phyloP scores from a whole-genome alignment of 2,888 invertebrate genomes.

The Amphimallon solstitiale region DNA sequence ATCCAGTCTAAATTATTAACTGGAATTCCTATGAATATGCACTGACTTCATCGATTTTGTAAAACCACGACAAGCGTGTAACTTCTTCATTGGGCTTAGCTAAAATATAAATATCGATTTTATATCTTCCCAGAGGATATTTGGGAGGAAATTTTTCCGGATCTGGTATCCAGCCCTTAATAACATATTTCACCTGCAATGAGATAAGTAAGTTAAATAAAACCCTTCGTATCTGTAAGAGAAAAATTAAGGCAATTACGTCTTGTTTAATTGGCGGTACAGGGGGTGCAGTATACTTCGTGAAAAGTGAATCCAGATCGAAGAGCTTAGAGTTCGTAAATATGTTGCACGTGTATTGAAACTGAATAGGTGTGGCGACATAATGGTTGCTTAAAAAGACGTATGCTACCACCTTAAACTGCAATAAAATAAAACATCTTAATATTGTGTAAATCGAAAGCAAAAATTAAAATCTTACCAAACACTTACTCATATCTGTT shows the following conservation, averaged over 20 bases:
- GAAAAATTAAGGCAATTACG: not conserved
- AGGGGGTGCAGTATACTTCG: not conserved
- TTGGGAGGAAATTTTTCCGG: not conserved
- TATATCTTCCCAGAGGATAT: not conserved
- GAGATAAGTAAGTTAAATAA: too few relatives aligned
- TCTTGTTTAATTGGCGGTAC: not conserved
- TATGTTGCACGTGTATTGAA: not conserved
- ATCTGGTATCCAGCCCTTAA: not conserved
- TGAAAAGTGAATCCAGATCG: not conserved
- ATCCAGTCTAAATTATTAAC: too few relatives aligned
- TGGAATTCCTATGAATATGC: not conserved
- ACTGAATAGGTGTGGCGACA: not conserved
- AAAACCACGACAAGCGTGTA: not conserved
- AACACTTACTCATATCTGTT: not conserved
- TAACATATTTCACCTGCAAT: not conserved
- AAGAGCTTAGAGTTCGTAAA: not conserved
- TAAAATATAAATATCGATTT: not conserved
- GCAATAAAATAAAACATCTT: not conserved
- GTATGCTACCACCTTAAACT: not conserved
- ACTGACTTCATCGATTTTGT: constrained; percentile 1
- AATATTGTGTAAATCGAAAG: too few relatives aligned
- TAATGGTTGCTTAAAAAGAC: not conserved
- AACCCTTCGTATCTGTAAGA: too few relatives aligned
- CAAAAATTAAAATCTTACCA: not conserved
- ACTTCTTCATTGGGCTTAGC: not conserved